Percentiles rank a stretch among this genome's conserved stretches.
phyloP scores from a whole-genome alignment of 1,140 invertebrate genomes.

The Tenebrio molitor region DNA sequence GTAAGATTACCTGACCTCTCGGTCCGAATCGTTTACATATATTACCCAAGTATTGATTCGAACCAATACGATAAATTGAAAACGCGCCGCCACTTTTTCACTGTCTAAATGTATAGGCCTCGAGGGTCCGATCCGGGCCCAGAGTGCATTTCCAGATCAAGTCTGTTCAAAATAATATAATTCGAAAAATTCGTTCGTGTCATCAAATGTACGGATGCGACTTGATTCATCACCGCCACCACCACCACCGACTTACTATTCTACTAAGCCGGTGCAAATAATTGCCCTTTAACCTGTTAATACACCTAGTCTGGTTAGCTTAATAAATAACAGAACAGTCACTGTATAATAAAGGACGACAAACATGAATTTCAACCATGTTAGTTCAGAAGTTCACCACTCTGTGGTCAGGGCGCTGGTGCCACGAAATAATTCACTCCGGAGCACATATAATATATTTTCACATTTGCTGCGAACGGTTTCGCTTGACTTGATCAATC shows the following conservation, averaged over 20 bases:
- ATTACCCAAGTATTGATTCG: conserved; percentile 55
- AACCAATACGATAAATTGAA: conserved; percentile 59
- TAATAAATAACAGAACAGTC: not conserved
- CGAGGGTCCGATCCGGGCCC: conserved; percentile 57
- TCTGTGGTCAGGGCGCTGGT: not conserved
- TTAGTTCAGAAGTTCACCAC: conserved; percentile 19
- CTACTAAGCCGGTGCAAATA: not conserved
- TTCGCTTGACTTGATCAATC: not conserved
- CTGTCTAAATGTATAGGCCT: conserved; percentile 60
- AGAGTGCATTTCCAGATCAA: conserved; percentile 59
- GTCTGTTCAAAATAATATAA: conserved; percentile 24
- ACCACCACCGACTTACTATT: not conserved
- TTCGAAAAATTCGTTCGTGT: conserved; percentile 5
- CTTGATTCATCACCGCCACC: too few species aligned
- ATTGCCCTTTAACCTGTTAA: not conserved
- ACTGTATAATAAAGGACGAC: conserved; percentile 23
- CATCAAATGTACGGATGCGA: not conserved
- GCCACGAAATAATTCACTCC: conserved; percentile 6
- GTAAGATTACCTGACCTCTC: conserved; percentile 54
- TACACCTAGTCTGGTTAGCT: not conserved
- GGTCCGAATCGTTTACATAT: conserved; percentile 57
- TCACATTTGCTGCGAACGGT: not conserved
- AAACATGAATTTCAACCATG: conserved; percentile 18
- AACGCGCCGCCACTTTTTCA: conserved; percentile 60
- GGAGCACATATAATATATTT: not conserved